A percentile compares a stretch with the other conserved stretches of the same genome.
Conservation (phyloP, 1,140 invertebrate genomes). For the Caenorhabditis elegans region WBcel235 BX284602.5:3840501-3841000, state of each 20-base stretch:
- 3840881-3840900: no score
- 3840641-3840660: neutral
- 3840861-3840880: no score
- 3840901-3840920: no score
- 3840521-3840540: slow-evolving; percentile 1
- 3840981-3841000: neutral
- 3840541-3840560: neutral
- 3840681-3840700: neutral
- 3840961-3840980: neutral
- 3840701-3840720: neutral
- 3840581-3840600: no score
- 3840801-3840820: neutral
- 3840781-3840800: neutral
- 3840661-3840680: neutral
- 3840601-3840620: neutral
- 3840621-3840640: neutral
- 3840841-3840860: neutral
- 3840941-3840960: neutral
- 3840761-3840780: neutral
- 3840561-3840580: neutral
- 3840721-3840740: neutral
- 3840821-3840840: neutral
- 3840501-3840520: no score
- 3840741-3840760: neutral
- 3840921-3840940: neutral